Evolutionary conservation across 2,797 vertebrate genomes (phyloP).

Genomic region (Morelia viridis): DNA sequence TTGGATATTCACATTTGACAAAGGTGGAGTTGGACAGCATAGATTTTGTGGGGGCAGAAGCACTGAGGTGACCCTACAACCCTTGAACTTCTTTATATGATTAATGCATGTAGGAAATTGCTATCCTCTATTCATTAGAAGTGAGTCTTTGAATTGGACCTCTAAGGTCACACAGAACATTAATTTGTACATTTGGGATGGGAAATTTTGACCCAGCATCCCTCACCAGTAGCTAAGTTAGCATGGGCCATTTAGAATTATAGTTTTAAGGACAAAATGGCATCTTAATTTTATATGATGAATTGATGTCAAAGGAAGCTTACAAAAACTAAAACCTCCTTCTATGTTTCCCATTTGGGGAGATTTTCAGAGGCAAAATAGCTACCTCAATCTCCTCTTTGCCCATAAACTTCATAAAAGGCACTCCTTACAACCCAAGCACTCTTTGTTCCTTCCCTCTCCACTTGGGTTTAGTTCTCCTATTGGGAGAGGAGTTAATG

Average conservation of each 20-base stretch:
- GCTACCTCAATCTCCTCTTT: background rate
- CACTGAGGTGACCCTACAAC: background rate
- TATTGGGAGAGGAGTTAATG: too few species aligned
- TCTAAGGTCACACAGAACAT: background rate
- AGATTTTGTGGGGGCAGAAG: background rate
- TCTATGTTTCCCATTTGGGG: background rate
- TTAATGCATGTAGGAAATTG: background rate
- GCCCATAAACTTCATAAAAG: background rate
- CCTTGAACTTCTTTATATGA: background rate
- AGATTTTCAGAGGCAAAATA: background rate
- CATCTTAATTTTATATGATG: background rate
- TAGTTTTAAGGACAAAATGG: background rate
- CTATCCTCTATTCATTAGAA: background rate
- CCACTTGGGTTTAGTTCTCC: too few species aligned
- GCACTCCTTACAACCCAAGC: background rate
- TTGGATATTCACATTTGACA: background rate
- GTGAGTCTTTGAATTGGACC: background rate
- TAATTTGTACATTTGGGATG: background rate
- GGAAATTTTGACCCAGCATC: too few species aligned
- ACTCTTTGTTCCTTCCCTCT: background rate
- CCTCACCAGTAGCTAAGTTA: background rate
- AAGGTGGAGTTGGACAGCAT: background rate
- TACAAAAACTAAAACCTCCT: background rate
- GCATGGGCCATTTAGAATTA: background rate
- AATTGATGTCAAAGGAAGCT: background rate